Evolutionary conservation across 2,797 vertebrate species (phyloP).

Genomic region (Arrhamphus sclerolepis): DNA sequence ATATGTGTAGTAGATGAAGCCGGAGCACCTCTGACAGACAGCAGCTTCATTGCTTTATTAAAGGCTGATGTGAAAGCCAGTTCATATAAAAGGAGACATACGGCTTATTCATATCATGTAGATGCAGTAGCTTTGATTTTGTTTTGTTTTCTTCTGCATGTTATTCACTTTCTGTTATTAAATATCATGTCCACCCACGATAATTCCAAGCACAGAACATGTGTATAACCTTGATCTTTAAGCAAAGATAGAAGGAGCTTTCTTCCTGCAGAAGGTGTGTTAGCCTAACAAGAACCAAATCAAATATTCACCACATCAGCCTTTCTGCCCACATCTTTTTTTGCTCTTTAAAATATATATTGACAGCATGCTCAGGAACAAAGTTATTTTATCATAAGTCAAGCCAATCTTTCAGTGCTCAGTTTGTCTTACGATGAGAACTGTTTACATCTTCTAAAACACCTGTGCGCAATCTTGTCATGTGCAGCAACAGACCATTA

Average conservation of each 20-base stretch:
- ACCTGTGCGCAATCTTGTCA: constrained; percentile 10
- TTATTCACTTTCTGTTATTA: constrained; percentile 30
- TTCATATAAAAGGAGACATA: constrained; percentile 48
- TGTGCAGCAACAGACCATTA: constrained; percentile 21
- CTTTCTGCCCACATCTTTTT: constrained; percentile 53
- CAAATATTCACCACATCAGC: constrained; percentile 58
- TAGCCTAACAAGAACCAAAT: constrained; percentile 17
- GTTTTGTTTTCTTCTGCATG: constrained; percentile 17
- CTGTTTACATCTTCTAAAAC: constrained; percentile 11
- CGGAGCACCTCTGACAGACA: constrained; percentile 70
- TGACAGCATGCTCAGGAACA: constrained; percentile 19
- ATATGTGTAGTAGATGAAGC: constrained; percentile 70
- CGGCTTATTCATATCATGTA: constrained; percentile 17
- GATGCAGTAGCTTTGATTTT: constrained; percentile 28
- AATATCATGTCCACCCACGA: too few species aligned
- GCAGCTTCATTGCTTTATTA: constrained; percentile 43
- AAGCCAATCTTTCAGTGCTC: constrained; percentile 14
- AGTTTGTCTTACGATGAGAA: too few species aligned
- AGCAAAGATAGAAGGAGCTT: too few species aligned
- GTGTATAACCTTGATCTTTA: too few species aligned
- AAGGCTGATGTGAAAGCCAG: constrained; percentile 22
- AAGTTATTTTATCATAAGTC: constrained; percentile 38
- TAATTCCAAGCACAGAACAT: too few species aligned
- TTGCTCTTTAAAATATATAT: constrained; percentile 60
- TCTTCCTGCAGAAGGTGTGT: too few species aligned